Percentiles rank a stretch among this genome's conserved stretches.
phyloP scores from a whole-genome alignment of 2,113 vertebrate genomes.

The Lucifuga dentata region DNA sequence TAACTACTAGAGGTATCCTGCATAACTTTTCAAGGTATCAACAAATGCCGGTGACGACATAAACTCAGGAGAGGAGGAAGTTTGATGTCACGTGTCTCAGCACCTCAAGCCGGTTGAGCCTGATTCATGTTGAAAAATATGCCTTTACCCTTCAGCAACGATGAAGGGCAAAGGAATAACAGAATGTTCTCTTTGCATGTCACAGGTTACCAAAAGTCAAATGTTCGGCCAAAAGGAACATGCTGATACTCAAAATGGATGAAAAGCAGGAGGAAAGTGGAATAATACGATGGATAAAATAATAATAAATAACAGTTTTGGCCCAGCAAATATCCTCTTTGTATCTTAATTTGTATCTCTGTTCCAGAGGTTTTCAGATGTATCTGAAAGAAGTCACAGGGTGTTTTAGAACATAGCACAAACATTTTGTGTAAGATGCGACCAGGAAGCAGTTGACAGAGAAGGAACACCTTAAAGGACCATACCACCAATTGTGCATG shows the following conservation, averaged over 20 bases:
- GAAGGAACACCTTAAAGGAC: slow-evolving; percentile 12
- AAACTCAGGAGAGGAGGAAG: too few species aligned
- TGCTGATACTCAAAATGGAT: background rate
- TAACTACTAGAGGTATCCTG: too few species aligned
- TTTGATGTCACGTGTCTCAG: too few species aligned
- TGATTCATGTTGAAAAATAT: background rate
- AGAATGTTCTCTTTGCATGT: background rate
- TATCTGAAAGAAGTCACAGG: background rate
- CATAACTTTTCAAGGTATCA: too few species aligned
- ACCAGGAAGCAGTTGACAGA: background rate
- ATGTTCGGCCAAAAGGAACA: background rate
- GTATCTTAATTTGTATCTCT: too few species aligned
- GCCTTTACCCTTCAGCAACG: background rate
- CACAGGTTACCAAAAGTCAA: background rate
- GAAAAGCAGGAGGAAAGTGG: too few species aligned
- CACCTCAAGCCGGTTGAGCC: background rate
- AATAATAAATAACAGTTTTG: too few species aligned
- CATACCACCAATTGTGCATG: too few species aligned
- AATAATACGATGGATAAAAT: too few species aligned
- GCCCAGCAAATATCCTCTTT: too few species aligned
- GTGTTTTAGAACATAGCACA: slow-evolving; percentile 2
- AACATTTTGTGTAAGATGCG: background rate
- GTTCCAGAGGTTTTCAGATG: too few species aligned
- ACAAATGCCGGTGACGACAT: too few species aligned
- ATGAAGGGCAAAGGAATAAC: slow-evolving; percentile 9